Conservation (phyloP, 2,888 invertebrate genomes). For the Oscheius sp. region DNA sequence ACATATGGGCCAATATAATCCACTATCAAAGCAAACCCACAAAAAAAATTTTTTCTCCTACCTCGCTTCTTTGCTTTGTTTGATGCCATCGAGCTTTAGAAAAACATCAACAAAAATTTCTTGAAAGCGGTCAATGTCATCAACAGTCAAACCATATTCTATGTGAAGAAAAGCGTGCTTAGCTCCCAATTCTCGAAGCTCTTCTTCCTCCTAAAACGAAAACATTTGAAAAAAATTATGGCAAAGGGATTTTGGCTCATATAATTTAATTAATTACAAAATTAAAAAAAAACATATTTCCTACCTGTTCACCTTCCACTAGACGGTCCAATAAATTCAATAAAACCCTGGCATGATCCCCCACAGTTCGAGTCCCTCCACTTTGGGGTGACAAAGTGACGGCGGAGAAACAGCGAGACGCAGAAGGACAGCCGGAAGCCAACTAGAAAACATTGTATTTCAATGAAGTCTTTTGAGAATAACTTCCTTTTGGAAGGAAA, state of each 20-base stretch:
- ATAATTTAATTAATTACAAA: too few species aligned
- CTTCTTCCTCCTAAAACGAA: constrained; percentile 42
- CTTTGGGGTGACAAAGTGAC: constrained; percentile 43
- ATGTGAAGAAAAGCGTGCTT: constrained; percentile 43
- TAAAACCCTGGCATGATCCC: constrained; percentile 61
- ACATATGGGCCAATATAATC: too few species aligned
- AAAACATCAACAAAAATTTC: constrained; percentile 60
- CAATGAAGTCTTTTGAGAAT: too few species aligned
- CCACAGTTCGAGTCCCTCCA: constrained; percentile 44
- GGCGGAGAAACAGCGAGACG: constrained; percentile 47
- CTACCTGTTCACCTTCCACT: constrained; percentile 58
- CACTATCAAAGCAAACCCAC: not conserved
- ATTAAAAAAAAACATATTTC: not conserved
- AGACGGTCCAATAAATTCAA: constrained; percentile 57
- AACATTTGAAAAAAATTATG: not conserved
- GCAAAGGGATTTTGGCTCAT: not conserved
- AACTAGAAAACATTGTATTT: constrained; percentile 33
- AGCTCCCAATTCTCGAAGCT: constrained; percentile 48
- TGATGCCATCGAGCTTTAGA: constrained; percentile 65
- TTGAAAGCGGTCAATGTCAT: constrained; percentile 49
- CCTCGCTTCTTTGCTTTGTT: constrained; percentile 65
- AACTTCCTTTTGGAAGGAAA: too few species aligned
- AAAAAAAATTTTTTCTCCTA: not conserved
- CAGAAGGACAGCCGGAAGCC: constrained; percentile 47
- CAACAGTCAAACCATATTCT: constrained; percentile 41